These are phyloP conservation scores for Brachystomella parvula DNA, from an alignment of 1,140 invertebrate genomes.

Conservation along the genomic window DNA sequence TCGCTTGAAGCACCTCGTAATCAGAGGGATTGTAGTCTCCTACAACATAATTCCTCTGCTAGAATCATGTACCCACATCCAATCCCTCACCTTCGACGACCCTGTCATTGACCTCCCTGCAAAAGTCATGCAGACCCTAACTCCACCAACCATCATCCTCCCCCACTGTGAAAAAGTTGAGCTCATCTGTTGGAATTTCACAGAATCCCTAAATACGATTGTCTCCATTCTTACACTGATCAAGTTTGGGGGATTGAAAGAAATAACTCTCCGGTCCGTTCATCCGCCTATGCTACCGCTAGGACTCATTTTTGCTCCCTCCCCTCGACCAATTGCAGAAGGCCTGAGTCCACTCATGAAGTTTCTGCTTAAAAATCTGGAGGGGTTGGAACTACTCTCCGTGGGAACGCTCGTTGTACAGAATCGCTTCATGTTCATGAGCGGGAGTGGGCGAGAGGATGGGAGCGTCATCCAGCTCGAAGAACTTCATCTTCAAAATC, in stretches of 20 bases:
- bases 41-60: neutral
- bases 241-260: neutral
- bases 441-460: neutral
- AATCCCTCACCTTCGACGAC: neutral
- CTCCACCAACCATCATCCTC: neutral
- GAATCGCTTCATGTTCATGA: neutral
- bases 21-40: neutral
- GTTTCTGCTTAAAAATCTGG: neutral
- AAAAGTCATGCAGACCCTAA: neutral
- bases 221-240: neutral
- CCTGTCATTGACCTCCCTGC: neutral
- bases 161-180: neutral
- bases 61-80: neutral
- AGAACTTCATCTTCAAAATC: neutral
- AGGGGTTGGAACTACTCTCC: neutral
- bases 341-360: neutral
- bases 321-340: neutral
- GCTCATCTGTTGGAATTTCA: neutral
- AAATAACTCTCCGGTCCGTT: neutral
- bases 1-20: neutral
- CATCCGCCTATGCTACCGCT: neutral
- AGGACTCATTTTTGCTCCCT: neutral
- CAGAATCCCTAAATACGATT: slow-evolving; percentile 1
- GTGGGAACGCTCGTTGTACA: neutral
- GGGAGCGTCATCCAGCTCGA: neutral